Percentiles rank a stretch among this genome's conserved stretches.
Evolutionary conservation across 1,140 invertebrate species (phyloP).

Genomic region (Chrysopa pallens): DNA sequence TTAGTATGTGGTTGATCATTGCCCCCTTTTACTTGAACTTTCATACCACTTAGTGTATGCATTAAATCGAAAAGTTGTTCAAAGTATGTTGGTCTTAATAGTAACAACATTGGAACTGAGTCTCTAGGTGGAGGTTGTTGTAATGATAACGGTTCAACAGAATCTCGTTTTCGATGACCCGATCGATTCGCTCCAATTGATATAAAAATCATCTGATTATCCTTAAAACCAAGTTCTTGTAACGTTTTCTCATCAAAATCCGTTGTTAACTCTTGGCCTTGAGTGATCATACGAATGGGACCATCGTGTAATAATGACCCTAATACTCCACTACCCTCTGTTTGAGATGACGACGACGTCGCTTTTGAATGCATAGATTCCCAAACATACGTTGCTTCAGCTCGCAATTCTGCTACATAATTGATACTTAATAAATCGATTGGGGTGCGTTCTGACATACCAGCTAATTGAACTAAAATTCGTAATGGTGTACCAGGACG

Average conservation of each 20-base stretch:
- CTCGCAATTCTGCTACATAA: conserved; percentile 74
- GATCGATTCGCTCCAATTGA: conserved; percentile 60
- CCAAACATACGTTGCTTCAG: conserved; percentile 89
- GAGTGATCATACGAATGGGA: conserved; percentile 77
- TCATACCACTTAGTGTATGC: conserved; percentile 74
- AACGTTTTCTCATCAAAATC: conserved; percentile 84
- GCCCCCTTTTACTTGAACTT: conserved; percentile 46
- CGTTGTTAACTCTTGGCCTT: conserved; percentile 82
- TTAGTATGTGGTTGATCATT: conserved; percentile 72
- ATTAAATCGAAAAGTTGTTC: conserved; percentile 78
- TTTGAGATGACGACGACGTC: conserved; percentile 13
- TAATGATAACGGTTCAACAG: conserved; percentile 53
- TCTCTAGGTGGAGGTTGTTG: conserved; percentile 64
- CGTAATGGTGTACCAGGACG: conserved; percentile 36
- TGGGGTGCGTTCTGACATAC: conserved; percentile 57
- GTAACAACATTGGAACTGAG: conserved; percentile 63
- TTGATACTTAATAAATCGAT: conserved; percentile 63
- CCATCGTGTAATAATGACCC: conserved; percentile 56
- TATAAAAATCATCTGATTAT: conserved; percentile 73
- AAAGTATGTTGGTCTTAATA: conserved; percentile 73
- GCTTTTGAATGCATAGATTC: conserved; percentile 29
- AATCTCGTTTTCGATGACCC: conserved; percentile 49
- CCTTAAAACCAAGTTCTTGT: conserved; percentile 80
- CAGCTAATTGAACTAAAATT: conserved; percentile 70
- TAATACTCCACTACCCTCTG: conserved; percentile 17